A percentile compares a stretch with the other conserved stretches of the same genome.
phyloP scores from a whole-genome alignment of 2,113 vertebrate species.

The Serinus canaria region DNA sequence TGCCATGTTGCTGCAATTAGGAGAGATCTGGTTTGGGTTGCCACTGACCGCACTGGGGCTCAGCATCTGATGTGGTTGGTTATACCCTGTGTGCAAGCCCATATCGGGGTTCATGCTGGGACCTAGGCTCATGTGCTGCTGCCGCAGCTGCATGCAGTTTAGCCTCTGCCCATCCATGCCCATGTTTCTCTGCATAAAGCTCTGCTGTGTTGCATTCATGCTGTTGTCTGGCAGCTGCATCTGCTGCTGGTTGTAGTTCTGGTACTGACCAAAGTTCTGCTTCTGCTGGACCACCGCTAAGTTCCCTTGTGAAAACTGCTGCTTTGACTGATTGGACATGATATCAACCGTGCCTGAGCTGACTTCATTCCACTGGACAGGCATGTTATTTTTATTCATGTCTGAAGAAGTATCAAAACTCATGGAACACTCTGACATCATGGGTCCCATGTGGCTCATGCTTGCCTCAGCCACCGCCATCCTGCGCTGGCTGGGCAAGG shows the following conservation, averaged over 20 bases:
- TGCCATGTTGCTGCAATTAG: conserved; percentile 69
- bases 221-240: conserved; percentile 75
- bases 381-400: conserved; percentile 90
- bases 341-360: conserved; percentile 92
- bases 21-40: conserved; percentile 71
- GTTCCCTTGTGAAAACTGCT: conserved; percentile 78
- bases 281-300: conserved; percentile 85
- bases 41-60: conserved; percentile 66
- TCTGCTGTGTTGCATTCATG: conserved; percentile 66
- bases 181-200: conserved; percentile 69
- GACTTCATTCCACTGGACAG: conserved; percentile 98
- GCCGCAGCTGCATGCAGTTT: conserved; percentile 75
- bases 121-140: conserved; percentile 70
- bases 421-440: conserved; percentile 74
- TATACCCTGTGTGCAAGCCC: conserved; percentile 75
- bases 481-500: conserved; percentile 77
- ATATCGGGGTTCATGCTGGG: conserved; percentile 61
- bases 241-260: conserved; percentile 81
- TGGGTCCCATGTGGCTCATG: conserved; percentile 68
- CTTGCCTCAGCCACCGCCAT: conserved; percentile 75
- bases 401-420: conserved; percentile 69
- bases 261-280: conserved; percentile 82
- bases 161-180: conserved; percentile 75
- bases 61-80: conserved; percentile 76
- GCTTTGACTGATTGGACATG: conserved; percentile 77